Base-by-base conservation (phyloP, 2,113 vertebrate species). In the Elephantulus edwardii region DNA sequence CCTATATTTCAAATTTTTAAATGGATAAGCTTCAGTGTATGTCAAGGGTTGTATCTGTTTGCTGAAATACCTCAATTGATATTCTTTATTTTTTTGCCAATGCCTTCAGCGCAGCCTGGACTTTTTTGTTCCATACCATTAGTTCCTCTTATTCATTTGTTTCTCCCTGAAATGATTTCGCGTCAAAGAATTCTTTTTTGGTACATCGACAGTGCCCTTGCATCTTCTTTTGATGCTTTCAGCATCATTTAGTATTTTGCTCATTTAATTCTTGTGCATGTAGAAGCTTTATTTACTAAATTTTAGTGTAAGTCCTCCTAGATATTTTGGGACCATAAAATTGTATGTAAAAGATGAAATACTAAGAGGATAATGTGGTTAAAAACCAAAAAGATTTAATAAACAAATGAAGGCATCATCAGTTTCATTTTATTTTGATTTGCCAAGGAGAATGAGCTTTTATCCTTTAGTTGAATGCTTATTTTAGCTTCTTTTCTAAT, bases 401-500 rank as follows among this genome's bases (percentile, higher is more conserved):
- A 60, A 46, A 24, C 83, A 91, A 68, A 50, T 14, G 58, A 44
- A 91, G 33, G 3, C 30, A 72, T 58, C 88, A 56, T 1, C 38
- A 44, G 33, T 71, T 80, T 70, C 20, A 56, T 54, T 80, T 70
- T 28, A 56, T 89, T 86, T 83, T 95, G 68, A 56, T 75, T 89
- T 92, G 8, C 77, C 17, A 2, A 42, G 58, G 92, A 60, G 2
- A 71, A 8, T 62, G 50, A 89, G 19, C 22, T 89, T 89, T 93
- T 60, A 78, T 83, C 35, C 54, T 86, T 83, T 42, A 79, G 28
- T 28, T n/a, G 22, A 82, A 46, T 78, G 6, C 38, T 83, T 62
- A 86, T 90, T 83, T 80, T 83, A 42, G 28, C 87, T 83, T 91
- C 20, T 85, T 89, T 89, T 70, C 54, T 86, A 74, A 14, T 86